phyloP scores from a whole-genome alignment of 2,888 invertebrate genomes.

The Habroteleia sp. region DNA sequence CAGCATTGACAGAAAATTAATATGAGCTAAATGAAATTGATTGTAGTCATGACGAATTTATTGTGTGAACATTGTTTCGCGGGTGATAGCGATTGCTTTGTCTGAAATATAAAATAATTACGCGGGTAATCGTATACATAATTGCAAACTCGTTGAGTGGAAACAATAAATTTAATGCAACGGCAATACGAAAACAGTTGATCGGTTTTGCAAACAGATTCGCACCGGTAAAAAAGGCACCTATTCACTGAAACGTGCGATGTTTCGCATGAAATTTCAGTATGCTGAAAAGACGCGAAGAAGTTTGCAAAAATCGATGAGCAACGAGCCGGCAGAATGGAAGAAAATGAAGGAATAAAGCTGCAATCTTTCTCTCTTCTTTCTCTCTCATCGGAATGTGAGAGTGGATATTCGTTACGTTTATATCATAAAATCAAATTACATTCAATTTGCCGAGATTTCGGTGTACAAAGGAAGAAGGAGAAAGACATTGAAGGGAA shows the following conservation, averaged over 20 bases:
- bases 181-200: background rate
- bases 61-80: slow-evolving; percentile 11
- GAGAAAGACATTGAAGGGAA: slow-evolving; percentile 45
- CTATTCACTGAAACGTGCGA: slow-evolving; percentile 1
- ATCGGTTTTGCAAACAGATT: slow-evolving; percentile 8
- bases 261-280: slow-evolving; percentile 26
- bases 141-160: slow-evolving; percentile 6
- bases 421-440: slow-evolving; percentile 58
- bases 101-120: slow-evolving; percentile 29
- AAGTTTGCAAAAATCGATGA: slow-evolving; percentile 36
- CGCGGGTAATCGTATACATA: slow-evolving; percentile 29
- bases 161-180: slow-evolving; percentile 21
- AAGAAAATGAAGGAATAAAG: slow-evolving; percentile 49
- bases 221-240: background rate
- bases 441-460: slow-evolving; percentile 59
- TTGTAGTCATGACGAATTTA: slow-evolving; percentile 31
- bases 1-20: slow-evolving; percentile 31
- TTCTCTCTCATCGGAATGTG: slow-evolving; percentile 22
- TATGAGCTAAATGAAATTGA: slow-evolving; percentile 28
- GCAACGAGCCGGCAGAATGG: slow-evolving; percentile 18
- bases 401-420: slow-evolving; percentile 49
- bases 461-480: slow-evolving; percentile 26
- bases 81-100: slow-evolving; percentile 10
- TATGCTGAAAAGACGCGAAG: background rate
- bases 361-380: slow-evolving; percentile 30